phyloP scores from a whole-genome alignment of 2,113 vertebrate species.

The Ptychochromis oligacanthus region DNA sequence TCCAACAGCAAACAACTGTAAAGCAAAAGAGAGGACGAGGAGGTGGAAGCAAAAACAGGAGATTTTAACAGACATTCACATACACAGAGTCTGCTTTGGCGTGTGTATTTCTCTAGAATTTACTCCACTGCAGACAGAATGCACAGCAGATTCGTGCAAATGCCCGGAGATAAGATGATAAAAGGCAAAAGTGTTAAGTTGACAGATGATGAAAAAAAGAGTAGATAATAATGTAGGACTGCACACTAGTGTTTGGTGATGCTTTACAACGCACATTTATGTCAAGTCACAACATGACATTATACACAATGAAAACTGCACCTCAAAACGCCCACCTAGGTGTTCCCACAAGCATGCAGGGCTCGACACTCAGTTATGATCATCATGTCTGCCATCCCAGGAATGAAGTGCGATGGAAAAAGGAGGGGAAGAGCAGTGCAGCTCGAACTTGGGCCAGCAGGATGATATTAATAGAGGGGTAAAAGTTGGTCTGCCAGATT shows the following conservation, averaged over 20 bases:
- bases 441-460: conserved; percentile 26
- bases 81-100: neutral
- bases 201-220: neutral
- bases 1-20: conserved; percentile 16
- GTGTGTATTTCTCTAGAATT: neutral
- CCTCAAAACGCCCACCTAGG: conserved; percentile 46
- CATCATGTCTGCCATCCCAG: conserved; percentile 66
- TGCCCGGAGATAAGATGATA: neutral
- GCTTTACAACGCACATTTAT: conserved; percentile 3
- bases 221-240: neutral
- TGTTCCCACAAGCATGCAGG: conserved; percentile 46
- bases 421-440: conserved; percentile 15
- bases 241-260: neutral
- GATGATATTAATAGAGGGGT: conserved; percentile 64
- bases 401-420: conserved; percentile 58
- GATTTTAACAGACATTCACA: neutral
- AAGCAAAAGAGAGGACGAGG: conserved; percentile 36
- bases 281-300: conserved; percentile 34
- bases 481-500: conserved; percentile 41
- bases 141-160: neutral
- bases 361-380: conserved; percentile 60
- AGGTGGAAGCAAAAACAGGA: conserved; percentile 10
- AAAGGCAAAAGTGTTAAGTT: neutral
- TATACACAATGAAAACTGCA: neutral
- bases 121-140: neutral